Conservation (phyloP, 1,140 invertebrate genomes). For the Gonatopus flavifemur region DNA sequence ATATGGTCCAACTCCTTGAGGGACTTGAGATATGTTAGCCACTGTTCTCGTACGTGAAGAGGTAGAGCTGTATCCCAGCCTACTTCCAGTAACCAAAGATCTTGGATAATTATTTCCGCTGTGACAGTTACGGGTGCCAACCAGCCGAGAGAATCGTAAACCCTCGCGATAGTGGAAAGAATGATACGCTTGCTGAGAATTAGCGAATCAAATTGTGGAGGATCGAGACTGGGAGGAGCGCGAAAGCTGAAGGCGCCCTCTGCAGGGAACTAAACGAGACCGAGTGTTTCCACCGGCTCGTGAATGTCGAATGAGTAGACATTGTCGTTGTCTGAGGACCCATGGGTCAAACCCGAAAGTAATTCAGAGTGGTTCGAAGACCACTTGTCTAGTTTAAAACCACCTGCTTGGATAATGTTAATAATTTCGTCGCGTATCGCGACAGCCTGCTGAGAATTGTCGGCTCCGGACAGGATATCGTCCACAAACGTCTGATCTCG, state of each 20-base stretch:
- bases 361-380: too few species aligned
- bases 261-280: background rate
- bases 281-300: constrained; percentile 10
- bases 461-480: background rate
- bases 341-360: background rate
- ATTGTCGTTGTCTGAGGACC: constrained; percentile 2
- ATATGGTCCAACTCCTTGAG: background rate
- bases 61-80: constrained; percentile 37
- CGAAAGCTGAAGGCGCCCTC: constrained; percentile 11
- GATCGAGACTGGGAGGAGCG: background rate
- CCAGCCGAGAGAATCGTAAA: constrained; percentile 28
- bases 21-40: background rate
- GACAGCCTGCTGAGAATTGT: background rate
- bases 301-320: background rate
- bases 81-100: constrained; percentile 26
- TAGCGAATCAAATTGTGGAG: background rate
- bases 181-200: constrained; percentile 13
- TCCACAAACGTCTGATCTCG: background rate
- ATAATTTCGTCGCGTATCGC: background rate
- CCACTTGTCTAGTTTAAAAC: background rate
- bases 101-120: constrained; percentile 1
- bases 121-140: constrained; percentile 15
- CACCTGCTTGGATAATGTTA: background rate
- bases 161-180: constrained; percentile 17
- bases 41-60: constrained; percentile 1